Percentiles rank a stretch among this genome's conserved stretches.
These are phyloP conservation scores for Drosophila recens DNA, from an alignment of 2,888 invertebrate species.

Conservation along the genomic window DNA sequence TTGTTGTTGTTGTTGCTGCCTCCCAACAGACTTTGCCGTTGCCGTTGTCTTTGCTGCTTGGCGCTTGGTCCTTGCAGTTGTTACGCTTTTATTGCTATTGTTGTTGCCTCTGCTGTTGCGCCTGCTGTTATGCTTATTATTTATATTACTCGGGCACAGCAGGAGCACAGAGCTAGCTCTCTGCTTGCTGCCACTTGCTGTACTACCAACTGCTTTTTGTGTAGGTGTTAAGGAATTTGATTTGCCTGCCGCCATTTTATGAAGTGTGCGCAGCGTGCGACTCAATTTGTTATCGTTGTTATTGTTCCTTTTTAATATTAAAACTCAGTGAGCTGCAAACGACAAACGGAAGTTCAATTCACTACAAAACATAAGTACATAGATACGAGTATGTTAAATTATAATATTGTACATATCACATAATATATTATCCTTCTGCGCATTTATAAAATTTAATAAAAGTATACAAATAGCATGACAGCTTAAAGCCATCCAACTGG, in stretches of 20 bases:
- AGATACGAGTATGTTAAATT: conserved; percentile 27
- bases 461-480: conserved; percentile 23
- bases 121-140: conserved; percentile 71
- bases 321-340: conserved; percentile 67
- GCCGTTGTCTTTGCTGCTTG: conserved; percentile 41
- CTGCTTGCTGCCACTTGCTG: not conserved
- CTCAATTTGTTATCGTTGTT: conserved; percentile 60
- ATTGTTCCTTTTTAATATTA: conserved; percentile 37
- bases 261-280: conserved; percentile 72
- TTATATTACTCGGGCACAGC: conserved; percentile 67
- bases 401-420: conserved; percentile 24
- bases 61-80: conserved; percentile 45
- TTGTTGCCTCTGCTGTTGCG: conserved; percentile 36
- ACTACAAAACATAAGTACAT: conserved; percentile 31
- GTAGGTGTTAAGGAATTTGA: conserved; percentile 68
- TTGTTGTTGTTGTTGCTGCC: not conserved
- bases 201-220: conserved; percentile 2
- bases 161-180: conserved; percentile 17
- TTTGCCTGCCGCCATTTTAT: conserved; percentile 66
- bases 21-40: conserved; percentile 19
- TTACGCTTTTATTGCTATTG: conserved; percentile 63
- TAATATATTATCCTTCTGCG: conserved; percentile 30
- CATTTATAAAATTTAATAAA: conserved; percentile 25
- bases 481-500: conserved; percentile 32
- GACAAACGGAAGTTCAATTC: conserved; percentile 67